A percentile compares a stretch with the other conserved stretches of the same genome.
phyloP scores from a whole-genome alignment of 2,113 vertebrate genomes.

The Coracopsis vasa region DNA sequence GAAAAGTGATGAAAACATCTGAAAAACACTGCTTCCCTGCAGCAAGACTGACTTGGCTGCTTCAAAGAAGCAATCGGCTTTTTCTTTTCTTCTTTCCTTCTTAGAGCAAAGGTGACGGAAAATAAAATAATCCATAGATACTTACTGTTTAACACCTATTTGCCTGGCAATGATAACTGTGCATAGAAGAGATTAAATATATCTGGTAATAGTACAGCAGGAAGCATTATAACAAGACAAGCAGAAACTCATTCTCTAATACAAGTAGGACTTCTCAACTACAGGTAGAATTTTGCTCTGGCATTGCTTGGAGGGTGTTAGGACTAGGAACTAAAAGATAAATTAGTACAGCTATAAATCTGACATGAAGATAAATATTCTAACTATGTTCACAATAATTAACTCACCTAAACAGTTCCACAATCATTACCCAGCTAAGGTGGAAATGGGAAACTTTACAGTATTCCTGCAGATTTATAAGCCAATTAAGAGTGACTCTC shows the following conservation, averaged over 20 bases:
- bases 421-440: slow-evolving; percentile 15
- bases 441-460: slow-evolving; percentile 41
- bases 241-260: not conserved
- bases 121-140: not conserved
- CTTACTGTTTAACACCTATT: not conserved
- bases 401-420: slow-evolving; percentile 49
- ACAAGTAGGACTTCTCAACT: not conserved
- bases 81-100: not conserved
- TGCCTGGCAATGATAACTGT: not conserved
- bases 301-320: not conserved
- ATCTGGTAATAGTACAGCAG: not conserved
- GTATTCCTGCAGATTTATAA: slow-evolving; percentile 52
- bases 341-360: slow-evolving; percentile 43
- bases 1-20: not conserved
- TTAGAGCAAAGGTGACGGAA: not conserved
- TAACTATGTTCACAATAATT: slow-evolving; percentile 46
- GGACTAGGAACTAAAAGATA: slow-evolving; percentile 4
- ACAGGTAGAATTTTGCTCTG: not conserved
- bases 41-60: not conserved
- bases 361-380: slow-evolving; percentile 57
- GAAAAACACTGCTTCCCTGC: not conserved
- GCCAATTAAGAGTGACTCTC: slow-evolving; percentile 44
- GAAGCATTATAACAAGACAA: not conserved
- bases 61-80: not conserved
- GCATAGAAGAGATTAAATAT: not conserved